phyloP scores from a whole-genome alignment of 2,888 invertebrate species.

The Ischnura elegans region DNA sequence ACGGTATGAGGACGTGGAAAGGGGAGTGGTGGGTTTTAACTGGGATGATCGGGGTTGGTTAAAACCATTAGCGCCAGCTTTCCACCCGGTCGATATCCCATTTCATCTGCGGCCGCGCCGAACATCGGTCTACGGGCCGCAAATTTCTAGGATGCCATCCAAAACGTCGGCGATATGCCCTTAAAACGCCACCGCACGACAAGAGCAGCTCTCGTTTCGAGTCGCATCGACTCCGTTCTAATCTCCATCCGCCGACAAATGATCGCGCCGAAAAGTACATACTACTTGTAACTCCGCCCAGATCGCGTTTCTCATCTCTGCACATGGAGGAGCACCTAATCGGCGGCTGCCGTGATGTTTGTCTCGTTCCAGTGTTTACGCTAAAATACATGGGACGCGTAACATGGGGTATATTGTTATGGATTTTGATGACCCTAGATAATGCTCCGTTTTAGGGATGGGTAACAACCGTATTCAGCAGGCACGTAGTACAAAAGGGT shows the following conservation, averaged over 20 bases:
- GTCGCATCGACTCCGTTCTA: not conserved
- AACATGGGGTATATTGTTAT: too few species aligned
- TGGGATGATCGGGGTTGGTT: conserved; percentile 25
- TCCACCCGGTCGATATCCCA: conserved; percentile 10
- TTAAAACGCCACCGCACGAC: not conserved
- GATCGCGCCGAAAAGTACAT: not conserved
- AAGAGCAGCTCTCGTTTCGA: not conserved
- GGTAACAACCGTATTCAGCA: too few species aligned
- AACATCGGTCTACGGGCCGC: conserved; percentile 11
- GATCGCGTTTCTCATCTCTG: not conserved
- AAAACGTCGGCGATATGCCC: not conserved
- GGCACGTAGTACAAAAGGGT: too few species aligned
- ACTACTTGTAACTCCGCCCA: not conserved
- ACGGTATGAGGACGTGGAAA: not conserved
- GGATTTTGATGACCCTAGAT: too few species aligned
- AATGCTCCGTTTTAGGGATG: too few species aligned
- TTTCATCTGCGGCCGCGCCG: conserved; percentile 25
- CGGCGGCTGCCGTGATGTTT: not conserved
- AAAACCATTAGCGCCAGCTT: conserved; percentile 28
- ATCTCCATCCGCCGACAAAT: not conserved
- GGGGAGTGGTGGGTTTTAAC: not conserved
- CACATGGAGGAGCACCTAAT: not conserved
- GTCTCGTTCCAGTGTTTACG: not conserved
- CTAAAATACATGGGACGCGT: too few species aligned
- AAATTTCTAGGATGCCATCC: not conserved